Evolutionary conservation across 2,888 invertebrate species (phyloP), one percentile per base, ranked within the genome.

Genomic region (Agrochola lychnidis): DNA sequence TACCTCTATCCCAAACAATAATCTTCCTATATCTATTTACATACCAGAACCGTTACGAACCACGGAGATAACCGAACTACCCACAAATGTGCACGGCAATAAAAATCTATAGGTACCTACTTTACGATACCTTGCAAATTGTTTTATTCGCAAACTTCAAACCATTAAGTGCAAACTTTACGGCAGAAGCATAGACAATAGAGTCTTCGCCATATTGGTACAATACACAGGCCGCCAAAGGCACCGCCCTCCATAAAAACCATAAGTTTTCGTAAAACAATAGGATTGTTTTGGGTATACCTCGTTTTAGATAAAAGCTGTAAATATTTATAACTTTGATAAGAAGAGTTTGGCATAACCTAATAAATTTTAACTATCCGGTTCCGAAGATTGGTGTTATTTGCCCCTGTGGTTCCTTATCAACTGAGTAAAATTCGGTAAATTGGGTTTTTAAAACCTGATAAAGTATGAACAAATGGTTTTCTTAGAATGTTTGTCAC

Each of bases 181-280:
- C 72, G 69, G 68, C 83, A 79, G 73, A 56, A 83, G 71, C 40
- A 78, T 74, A 85, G 70, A 82, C 86, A 82, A 89, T 82, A 84
- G 79, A 76, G 25, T 68, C 45, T 73, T 77, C 74, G 74, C 83
- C 82, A 85, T 79, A 81, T 79, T 71, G 63, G 69, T 70, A 89
- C 85, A 89, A 89, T 87, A 84, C 89, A 87, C 88, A 86, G 82
- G 78, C 78, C 78, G 62, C 87, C 89, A 93, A 93, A 92, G 89
- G 79, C 67, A 86, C 92, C 92, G 93, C 72, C 74, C 16, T 51
- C 73, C 85, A 87, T 87, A 85, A 85, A 86, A 87, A 86, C 86
- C 70, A 79, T 83, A 84, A 70, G 76, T 84, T 80, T 67, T 72
- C 30, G 73, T 78, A 81, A 87, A 88, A 89, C 86, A 87, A 88